These are phyloP conservation scores for Hemaris fuciformis DNA, from an alignment of 2,888 invertebrate genomes.

Conservation along the genomic window DNA sequence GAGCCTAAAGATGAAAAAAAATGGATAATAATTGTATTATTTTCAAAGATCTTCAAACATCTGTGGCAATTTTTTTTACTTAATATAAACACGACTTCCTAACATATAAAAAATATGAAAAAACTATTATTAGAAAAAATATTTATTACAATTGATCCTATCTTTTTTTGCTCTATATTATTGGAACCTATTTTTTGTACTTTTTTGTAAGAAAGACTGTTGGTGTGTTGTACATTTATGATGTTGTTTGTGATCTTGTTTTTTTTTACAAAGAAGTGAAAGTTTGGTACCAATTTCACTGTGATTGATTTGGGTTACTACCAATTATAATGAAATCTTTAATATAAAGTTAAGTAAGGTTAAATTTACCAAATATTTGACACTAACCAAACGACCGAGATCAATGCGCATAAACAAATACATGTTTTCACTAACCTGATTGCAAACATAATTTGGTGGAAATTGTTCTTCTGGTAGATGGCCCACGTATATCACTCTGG, in stretches of 20 bases:
- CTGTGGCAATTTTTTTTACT: no score
- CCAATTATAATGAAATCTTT: no score
- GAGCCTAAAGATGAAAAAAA: no score
- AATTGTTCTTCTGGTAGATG: slow-evolving; percentile 90
- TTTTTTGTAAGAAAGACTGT: not conserved
- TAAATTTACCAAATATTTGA: not conserved
- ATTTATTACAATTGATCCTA: no score
- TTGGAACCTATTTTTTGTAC: no score
- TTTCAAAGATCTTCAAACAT: no score
- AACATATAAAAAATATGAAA: no score
- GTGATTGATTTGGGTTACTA: no score
- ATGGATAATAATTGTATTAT: no score
- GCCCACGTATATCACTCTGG: slow-evolving; percentile 90
- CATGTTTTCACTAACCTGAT: slow-evolving; percentile 82
- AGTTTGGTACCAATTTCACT: not conserved
- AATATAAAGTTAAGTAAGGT: no score
- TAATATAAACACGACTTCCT: no score
- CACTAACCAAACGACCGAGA: not conserved
- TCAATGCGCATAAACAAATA: not conserved
- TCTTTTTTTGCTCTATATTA: no score
- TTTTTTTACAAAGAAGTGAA: not conserved
- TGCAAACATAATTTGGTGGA: slow-evolving; percentile 97
- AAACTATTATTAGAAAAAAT: not conserved
- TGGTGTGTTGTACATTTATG: not conserved
- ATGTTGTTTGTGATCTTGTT: not conserved